phyloP scores from a whole-genome alignment of 2,888 invertebrate genomes.

The Drosophila subsilvestris region DNA sequence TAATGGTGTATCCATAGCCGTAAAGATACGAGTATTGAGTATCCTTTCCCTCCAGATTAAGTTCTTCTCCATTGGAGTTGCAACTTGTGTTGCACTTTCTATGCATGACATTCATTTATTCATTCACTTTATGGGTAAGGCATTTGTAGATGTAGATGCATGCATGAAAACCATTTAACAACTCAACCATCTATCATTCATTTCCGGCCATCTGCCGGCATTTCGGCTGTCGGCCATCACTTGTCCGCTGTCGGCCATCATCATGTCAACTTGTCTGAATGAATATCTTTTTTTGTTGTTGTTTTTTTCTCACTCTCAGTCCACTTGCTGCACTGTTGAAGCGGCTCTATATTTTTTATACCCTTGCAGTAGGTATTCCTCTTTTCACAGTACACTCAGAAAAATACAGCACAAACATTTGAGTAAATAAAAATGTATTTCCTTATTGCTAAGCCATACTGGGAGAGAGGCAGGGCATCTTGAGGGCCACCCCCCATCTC shows the following conservation, averaged over 20 bases:
- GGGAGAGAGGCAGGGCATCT: neutral
- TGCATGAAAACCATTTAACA: conserved; percentile 24
- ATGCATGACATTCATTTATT: no score
- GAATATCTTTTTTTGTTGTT: conserved; percentile 36
- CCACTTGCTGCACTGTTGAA: conserved; percentile 6
- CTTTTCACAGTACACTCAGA: no score
- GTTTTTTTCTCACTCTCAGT: neutral
- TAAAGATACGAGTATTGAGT: no score
- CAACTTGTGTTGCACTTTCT: no score
- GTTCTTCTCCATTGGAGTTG: no score
- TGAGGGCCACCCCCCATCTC: neutral
- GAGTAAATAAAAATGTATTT: no score
- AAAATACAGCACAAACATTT: no score
- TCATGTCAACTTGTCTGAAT: conserved; percentile 35
- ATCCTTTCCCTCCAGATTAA: no score
- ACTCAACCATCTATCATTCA: conserved; percentile 28
- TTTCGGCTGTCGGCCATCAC: conserved; percentile 3
- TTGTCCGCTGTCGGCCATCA: conserved; percentile 40
- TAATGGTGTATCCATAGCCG: no score
- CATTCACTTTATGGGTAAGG: no score
- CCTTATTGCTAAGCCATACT: no score
- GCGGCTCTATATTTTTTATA: neutral
- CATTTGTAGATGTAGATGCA: neutral
- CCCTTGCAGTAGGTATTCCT: no score
- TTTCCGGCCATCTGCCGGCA: neutral